Conservation (phyloP, 2,888 invertebrate genomes). For the Cephus sareptanus region DNA sequence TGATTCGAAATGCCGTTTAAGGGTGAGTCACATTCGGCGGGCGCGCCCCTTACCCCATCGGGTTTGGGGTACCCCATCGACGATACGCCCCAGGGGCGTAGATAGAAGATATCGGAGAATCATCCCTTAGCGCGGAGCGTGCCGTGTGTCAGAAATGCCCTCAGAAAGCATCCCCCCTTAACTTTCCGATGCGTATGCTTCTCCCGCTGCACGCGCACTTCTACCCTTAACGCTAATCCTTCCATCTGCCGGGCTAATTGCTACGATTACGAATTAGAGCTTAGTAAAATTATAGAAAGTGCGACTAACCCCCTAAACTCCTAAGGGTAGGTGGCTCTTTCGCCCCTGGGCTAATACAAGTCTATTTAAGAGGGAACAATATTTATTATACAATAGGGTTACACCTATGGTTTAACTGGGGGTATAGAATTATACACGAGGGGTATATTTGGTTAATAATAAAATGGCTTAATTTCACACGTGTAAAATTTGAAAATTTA, state of each 20-base stretch:
- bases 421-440: neutral
- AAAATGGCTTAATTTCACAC: too few species aligned
- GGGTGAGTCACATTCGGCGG: slow-evolving; percentile 31
- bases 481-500: neutral
- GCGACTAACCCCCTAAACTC: neutral
- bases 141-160: slow-evolving; percentile 1
- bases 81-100: neutral
- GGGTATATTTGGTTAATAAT: neutral
- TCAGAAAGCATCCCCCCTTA: neutral
- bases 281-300: neutral
- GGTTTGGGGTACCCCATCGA: neutral
- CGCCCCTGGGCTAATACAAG: neutral
- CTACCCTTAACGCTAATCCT: slow-evolving; percentile 18
- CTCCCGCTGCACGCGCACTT: neutral
- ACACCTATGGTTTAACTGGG: neutral
- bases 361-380: neutral
- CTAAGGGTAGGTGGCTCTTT: neutral
- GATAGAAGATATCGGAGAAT: neutral
- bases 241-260: slow-evolving; percentile 22
- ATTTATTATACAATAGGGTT: neutral
- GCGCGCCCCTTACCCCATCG: slow-evolving; percentile 9
- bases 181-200: neutral
- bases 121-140: neutral
- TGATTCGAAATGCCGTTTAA: slow-evolving; percentile 36
- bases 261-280: slow-evolving; percentile 15